Conservation (phyloP, 2,113 vertebrate species). For the Malurus elegans region DNA sequence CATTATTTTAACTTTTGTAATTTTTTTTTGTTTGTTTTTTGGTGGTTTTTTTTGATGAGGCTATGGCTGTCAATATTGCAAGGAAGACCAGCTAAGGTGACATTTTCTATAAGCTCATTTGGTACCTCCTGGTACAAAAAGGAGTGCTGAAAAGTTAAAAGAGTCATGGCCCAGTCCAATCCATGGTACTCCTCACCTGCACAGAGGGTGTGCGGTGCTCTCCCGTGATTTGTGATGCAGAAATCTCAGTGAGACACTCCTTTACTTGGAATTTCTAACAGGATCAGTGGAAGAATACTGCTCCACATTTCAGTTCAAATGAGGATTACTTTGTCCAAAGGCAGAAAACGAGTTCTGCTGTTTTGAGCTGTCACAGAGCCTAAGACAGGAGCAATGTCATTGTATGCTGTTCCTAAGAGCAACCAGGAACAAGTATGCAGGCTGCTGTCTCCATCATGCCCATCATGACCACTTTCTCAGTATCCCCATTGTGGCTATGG, state of each 20-base stretch:
- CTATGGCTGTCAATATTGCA: background rate
- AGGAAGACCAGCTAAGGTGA: background rate
- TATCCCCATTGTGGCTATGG: background rate
- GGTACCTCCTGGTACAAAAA: background rate
- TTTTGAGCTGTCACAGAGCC: background rate
- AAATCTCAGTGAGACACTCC: background rate
- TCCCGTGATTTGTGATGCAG: background rate
- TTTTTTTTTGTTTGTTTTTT: too few relatives aligned
- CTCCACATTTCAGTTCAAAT: background rate
- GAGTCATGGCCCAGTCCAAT: background rate
- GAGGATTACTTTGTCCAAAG: background rate
- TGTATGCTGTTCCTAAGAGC: background rate
- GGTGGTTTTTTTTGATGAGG: background rate
- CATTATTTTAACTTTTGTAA: too few relatives aligned
- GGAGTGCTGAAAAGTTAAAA: background rate
- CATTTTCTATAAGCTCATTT: background rate
- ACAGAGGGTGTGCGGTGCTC: background rate
- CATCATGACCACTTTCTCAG: background rate
- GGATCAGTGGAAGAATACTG: background rate
- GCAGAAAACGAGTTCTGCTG: background rate
- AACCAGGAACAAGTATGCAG: background rate
- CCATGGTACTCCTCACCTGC: accelerated
- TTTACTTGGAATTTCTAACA: background rate
- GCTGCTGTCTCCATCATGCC: background rate
- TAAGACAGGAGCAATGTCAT: background rate